A percentile compares a stretch with the other conserved stretches of the same genome.
These are phyloP conservation scores for Dasypogon diadema DNA, from an alignment of 2,888 invertebrate genomes.

Conservation along the genomic window DNA sequence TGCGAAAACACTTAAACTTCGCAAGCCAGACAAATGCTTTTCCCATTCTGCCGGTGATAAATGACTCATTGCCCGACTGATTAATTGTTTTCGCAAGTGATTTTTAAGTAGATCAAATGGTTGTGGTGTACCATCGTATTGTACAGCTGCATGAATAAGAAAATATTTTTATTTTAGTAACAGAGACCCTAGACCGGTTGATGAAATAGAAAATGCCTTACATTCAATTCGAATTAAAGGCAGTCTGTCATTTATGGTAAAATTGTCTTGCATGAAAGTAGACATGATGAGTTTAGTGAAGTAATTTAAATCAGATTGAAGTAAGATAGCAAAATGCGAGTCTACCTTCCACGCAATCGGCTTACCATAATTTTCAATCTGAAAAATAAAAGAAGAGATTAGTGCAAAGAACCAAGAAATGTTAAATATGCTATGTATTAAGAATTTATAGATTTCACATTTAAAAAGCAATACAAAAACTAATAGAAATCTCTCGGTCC, in stretches of 20 bases:
- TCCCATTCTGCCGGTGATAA: slow-evolving; percentile 64
- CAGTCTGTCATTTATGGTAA: slow-evolving; percentile 82
- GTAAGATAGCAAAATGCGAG: slow-evolving; percentile 79
- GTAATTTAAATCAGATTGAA: slow-evolving; percentile 82
- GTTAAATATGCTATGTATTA: too few species aligned
- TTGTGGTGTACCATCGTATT: slow-evolving; percentile 73
- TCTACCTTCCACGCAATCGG: slow-evolving; percentile 84
- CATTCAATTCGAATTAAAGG: slow-evolving; percentile 83
- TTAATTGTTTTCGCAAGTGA: slow-evolving; percentile 67
- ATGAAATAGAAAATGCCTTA: slow-evolving; percentile 68
- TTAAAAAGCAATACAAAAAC: too few species aligned
- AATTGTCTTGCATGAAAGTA: slow-evolving; percentile 78
- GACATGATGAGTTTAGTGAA: slow-evolving; percentile 78
- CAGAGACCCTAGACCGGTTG: not conserved
- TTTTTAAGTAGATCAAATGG: slow-evolving; percentile 69
- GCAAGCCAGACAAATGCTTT: slow-evolving; percentile 66
- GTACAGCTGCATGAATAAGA: slow-evolving; percentile 74
- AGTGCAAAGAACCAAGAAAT: too few species aligned
- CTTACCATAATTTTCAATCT: slow-evolving; percentile 85
- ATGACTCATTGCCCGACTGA: slow-evolving; percentile 63
- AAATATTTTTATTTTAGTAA: too few species aligned
- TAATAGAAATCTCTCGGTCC: too few species aligned
- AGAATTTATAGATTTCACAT: too few species aligned
- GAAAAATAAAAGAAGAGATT: slow-evolving; percentile 62
- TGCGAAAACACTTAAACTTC: slow-evolving; percentile 65